Conservation (phyloP, 2,113 vertebrate genomes). For the Cyanocitta stelleri region DNA sequence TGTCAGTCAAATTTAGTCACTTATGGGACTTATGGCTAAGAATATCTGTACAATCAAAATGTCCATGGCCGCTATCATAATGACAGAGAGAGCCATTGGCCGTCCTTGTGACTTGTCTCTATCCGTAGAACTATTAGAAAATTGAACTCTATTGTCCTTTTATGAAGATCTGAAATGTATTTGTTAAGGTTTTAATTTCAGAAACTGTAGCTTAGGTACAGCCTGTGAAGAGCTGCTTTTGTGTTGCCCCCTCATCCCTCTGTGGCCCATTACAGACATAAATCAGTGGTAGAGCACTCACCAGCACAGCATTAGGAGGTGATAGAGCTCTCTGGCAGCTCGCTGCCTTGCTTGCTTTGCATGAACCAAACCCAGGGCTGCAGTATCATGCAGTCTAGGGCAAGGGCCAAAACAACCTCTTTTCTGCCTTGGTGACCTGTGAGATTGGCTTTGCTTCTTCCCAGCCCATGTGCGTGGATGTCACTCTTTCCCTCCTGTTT, state of each 20-base stretch:
- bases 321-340: background rate
- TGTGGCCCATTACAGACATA: accelerated
- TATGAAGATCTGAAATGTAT: background rate
- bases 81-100: background rate
- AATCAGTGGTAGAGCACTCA: accelerated
- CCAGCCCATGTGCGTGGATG: accelerated
- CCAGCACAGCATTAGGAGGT: background rate
- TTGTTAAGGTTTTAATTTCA: background rate
- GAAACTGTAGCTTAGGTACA: background rate
- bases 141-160: background rate
- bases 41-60: background rate
- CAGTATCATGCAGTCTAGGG: background rate
- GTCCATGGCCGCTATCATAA: background rate
- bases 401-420: background rate
- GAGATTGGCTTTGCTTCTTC: background rate
- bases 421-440: background rate
- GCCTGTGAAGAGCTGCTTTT: background rate
- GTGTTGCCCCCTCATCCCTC: background rate
- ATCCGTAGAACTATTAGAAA: background rate
- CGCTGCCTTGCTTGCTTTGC: background rate
- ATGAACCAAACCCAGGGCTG: background rate
- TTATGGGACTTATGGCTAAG: background rate
- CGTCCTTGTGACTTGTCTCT: background rate
- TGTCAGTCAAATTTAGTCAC: background rate
- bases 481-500: background rate